A percentile compares a stretch with the other conserved stretches of the same genome.
phyloP scores from a whole-genome alignment of 2,797 vertebrate species.

The Propithecus perrieri region DNA sequence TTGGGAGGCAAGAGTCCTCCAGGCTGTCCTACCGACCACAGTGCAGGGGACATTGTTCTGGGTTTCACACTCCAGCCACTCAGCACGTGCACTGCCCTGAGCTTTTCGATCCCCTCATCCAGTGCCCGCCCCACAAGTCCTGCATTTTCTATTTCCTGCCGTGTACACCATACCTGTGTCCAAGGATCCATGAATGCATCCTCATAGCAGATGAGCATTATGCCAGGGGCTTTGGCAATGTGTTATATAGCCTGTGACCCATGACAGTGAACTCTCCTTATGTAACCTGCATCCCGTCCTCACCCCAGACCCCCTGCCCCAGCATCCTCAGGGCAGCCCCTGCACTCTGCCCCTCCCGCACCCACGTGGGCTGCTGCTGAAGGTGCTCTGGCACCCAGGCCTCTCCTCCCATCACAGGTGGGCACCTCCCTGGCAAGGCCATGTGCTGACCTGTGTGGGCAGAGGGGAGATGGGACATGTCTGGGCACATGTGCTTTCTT shows the following conservation, averaged over 20 bases:
- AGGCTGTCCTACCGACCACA: rapidly evolving
- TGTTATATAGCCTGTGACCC: neutral
- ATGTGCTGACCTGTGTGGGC: neutral
- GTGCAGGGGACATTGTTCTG: neutral
- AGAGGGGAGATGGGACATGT: neutral
- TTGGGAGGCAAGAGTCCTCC: neutral
- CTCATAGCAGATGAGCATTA: neutral
- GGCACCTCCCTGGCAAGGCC: neutral
- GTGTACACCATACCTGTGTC: rapidly evolving
- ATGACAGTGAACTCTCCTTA: rapidly evolving
- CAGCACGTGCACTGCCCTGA: rapidly evolving
- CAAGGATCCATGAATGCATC: neutral
- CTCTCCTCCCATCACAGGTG: neutral
- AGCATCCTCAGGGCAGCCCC: neutral
- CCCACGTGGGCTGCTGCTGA: neutral
- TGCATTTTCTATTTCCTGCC: rapidly evolving
- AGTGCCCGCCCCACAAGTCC: rapidly evolving
- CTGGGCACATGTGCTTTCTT: neutral
- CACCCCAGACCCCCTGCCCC: neutral
- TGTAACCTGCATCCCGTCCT: rapidly evolving
- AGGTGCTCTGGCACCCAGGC: neutral
- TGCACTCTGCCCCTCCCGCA: neutral
- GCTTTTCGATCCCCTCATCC: neutral
- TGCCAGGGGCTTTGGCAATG: neutral
- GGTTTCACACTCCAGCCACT: neutral